A percentile compares a stretch with the other conserved stretches of the same genome.
Conservation (phyloP, 1,140 invertebrate genomes). For the Heliconius eleuchia region DNA sequence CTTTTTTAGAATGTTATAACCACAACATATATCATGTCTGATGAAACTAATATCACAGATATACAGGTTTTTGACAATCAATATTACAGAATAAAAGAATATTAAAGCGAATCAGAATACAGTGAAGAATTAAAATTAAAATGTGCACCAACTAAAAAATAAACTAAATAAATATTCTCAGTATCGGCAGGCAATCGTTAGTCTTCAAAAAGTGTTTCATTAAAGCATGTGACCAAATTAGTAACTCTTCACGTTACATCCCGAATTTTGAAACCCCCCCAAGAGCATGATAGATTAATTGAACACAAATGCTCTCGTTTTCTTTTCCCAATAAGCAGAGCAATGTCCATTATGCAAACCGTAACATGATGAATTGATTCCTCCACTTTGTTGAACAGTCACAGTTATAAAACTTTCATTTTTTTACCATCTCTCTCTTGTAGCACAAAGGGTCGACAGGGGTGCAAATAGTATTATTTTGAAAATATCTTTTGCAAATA, state of each 20-base stretch:
- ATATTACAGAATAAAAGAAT: neutral
- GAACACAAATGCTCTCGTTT: slow-evolving; percentile 63
- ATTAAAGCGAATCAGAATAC: neutral
- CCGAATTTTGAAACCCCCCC: slow-evolving; percentile 58
- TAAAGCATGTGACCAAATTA: slow-evolving; percentile 44
- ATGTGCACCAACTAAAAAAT: neutral
- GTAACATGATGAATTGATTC: slow-evolving; percentile 61
- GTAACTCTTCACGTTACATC: slow-evolving; percentile 78
- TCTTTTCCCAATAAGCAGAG: slow-evolving; percentile 55
- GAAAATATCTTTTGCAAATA: slow-evolving; percentile 27
- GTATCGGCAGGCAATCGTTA: neutral
- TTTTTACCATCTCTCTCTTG: neutral
- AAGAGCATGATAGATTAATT: slow-evolving; percentile 57
- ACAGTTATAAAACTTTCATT: slow-evolving; percentile 48
- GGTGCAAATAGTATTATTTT: slow-evolving; percentile 29
- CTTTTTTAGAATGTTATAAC: neutral
- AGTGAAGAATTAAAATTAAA: neutral
- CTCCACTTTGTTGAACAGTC: slow-evolving; percentile 63
- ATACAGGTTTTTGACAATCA: slow-evolving; percentile 16
- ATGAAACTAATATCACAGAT: slow-evolving; percentile 26
- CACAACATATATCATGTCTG: neutral
- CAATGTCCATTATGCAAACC: slow-evolving; percentile 68
- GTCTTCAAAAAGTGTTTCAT: neutral
- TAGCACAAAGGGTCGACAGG: slow-evolving; percentile 19
- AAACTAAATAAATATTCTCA: neutral